phyloP scores from a whole-genome alignment of 2,888 invertebrate genomes.

The Marasmarcha lunaedactyla region DNA sequence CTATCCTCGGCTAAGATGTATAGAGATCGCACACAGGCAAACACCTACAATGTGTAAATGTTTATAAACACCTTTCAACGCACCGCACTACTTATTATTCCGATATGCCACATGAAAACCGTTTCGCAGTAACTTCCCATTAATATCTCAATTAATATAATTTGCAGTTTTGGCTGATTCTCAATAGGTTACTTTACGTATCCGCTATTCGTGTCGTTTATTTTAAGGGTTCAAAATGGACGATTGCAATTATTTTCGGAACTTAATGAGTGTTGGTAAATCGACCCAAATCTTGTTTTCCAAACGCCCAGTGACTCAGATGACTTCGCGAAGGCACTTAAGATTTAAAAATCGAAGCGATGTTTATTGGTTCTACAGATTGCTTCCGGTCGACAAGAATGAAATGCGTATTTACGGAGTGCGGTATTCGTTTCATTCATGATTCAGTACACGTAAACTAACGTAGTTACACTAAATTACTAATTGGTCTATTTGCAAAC shows the following conservation, averaged over 20 bases:
- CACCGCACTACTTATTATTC: constrained; percentile 16
- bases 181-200: no score
- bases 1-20: constrained; percentile 35
- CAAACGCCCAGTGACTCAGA: neutral
- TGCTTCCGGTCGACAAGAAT: constrained; percentile 26
- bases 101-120: no score
- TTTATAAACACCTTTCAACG: constrained; percentile 55
- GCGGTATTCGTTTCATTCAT: constrained; percentile 4
- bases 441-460: constrained; percentile 36
- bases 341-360: neutral
- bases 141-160: no score
- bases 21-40: constrained; percentile 23
- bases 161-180: no score
- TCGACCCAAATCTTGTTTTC: neutral
- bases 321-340: neutral
- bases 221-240: no score
- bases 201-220: no score
- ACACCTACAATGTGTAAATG: constrained; percentile 35
- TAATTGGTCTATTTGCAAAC: neutral
- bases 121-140: no score
- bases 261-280: neutral
- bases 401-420: no score
- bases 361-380: constrained; percentile 46
- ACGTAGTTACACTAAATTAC: constrained; percentile 10
- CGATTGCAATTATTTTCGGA: no score